phyloP scores from a whole-genome alignment of 1,140 invertebrate genomes.

The Zeugodacus cucurbitae region DNA sequence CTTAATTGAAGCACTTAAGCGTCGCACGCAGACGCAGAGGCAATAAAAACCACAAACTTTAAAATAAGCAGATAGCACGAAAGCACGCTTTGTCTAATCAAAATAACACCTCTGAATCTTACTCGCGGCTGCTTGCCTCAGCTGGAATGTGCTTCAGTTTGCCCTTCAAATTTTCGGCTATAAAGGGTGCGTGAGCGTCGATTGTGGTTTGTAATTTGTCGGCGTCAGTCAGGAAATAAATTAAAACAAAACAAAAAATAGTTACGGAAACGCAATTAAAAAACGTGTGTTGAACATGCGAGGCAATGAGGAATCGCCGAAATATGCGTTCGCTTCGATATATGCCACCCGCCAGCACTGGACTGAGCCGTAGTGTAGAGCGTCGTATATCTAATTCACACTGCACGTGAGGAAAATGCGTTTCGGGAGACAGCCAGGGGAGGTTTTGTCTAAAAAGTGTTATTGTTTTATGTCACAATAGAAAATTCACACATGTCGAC shows the following conservation, averaged over 20 bases:
- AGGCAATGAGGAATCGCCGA: background rate
- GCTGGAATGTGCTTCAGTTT: background rate
- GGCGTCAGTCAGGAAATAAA: slow-evolving; percentile 5
- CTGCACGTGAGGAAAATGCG: background rate
- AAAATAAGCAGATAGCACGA: background rate
- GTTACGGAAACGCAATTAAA: background rate
- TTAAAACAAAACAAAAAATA: background rate
- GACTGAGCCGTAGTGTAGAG: background rate
- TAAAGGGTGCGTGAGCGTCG: background rate
- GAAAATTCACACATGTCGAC: background rate
- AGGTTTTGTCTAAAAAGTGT: background rate
- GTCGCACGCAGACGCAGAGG: background rate
- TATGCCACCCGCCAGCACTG: background rate
- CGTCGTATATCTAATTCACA: background rate
- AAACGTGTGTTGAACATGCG: slow-evolving; percentile 10
- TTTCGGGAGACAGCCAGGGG: background rate
- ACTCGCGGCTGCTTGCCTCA: background rate
- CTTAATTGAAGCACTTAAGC: background rate
- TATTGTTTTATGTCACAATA: background rate
- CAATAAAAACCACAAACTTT: background rate
- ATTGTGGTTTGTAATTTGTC: slow-evolving; percentile 26
- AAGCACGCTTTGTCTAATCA: background rate
- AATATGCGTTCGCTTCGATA: background rate
- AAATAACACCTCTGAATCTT: background rate
- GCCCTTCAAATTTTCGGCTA: background rate